Conservation (phyloP, 1,140 invertebrate species). For the Tetranychus urticae region DNA sequence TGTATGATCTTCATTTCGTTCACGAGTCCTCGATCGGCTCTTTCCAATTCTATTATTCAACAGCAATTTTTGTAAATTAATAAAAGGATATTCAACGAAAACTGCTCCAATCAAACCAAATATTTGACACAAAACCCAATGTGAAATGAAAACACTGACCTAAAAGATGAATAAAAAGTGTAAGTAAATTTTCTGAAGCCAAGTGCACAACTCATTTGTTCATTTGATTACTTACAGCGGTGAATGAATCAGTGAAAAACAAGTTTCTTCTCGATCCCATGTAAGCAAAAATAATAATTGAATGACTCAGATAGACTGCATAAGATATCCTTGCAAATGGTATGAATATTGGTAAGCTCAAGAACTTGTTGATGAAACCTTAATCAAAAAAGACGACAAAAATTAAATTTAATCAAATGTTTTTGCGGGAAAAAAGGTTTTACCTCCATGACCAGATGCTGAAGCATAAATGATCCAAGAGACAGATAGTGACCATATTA, state of each 20-base stretch:
- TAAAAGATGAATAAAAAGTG: background rate
- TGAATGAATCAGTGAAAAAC: background rate
- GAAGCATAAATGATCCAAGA: conserved; percentile 13
- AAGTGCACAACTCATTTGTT: background rate
- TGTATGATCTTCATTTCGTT: too few species aligned
- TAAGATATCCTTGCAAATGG: conserved; percentile 13
- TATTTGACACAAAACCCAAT: background rate
- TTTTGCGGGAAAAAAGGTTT: too few species aligned
- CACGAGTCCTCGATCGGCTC: too few species aligned
- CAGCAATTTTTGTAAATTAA: background rate
- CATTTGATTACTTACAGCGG: conserved; percentile 8
- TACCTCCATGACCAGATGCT: conserved; percentile 12
- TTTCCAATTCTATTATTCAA: too few species aligned
- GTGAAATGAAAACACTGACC: background rate
- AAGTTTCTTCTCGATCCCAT: conserved; percentile 1
- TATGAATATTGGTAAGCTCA: conserved; percentile 9
- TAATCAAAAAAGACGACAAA: too few species aligned
- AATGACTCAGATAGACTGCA: conserved; percentile 12
- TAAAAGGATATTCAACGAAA: conserved; percentile 7
- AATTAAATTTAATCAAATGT: too few species aligned
- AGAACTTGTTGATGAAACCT: conserved; percentile 6
- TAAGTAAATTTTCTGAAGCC: background rate
- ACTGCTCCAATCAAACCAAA: conserved; percentile 1
- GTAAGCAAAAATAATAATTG: background rate
- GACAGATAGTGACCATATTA: conserved; percentile 14